phyloP scores from a whole-genome alignment of 2,797 vertebrate genomes.

The Gobionotothen gibberifrons region DNA sequence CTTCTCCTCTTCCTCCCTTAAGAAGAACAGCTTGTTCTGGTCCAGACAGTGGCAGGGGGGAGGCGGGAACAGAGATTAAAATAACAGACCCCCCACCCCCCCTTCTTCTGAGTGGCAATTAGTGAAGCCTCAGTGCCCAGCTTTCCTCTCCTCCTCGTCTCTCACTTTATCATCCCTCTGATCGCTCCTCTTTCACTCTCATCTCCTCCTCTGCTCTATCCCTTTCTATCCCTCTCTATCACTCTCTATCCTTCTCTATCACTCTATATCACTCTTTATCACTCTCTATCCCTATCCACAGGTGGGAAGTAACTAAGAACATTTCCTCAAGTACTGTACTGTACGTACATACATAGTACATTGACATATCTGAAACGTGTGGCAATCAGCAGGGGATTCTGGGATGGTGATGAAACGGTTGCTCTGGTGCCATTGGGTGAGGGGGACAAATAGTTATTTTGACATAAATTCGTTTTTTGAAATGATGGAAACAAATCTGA shows the following conservation, averaged over 20 bases:
- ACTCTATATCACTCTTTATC: too few relatives aligned
- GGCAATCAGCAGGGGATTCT: too few relatives aligned
- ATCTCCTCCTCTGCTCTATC: slow-evolving; percentile 45
- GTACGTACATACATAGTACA: too few relatives aligned
- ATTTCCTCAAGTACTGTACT: too few relatives aligned
- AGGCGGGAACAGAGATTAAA: slow-evolving; percentile 66
- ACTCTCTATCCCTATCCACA: background rate
- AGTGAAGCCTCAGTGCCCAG: slow-evolving; percentile 72
- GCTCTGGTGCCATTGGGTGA: too few relatives aligned
- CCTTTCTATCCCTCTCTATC: too few relatives aligned
- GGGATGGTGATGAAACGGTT: too few relatives aligned
- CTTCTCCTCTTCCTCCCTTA: slow-evolving; percentile 73
- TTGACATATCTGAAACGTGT: too few relatives aligned
- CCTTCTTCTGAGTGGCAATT: slow-evolving; percentile 82
- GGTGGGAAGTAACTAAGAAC: too few relatives aligned
- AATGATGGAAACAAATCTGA: background rate
- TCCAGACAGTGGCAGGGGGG: slow-evolving; percentile 72
- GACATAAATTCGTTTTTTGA: background rate
- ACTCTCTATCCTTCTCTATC: too few relatives aligned
- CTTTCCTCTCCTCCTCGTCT: slow-evolving; percentile 54
- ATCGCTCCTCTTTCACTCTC: slow-evolving; percentile 31
- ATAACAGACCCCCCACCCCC: slow-evolving; percentile 73
- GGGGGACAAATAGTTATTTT: background rate
- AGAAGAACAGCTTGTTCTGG: slow-evolving; percentile 79
- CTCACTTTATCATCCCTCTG: slow-evolving; percentile 64